Base-by-base conservation (phyloP, 2,113 vertebrate genomes). In the Narcine bancroftii region DNA sequence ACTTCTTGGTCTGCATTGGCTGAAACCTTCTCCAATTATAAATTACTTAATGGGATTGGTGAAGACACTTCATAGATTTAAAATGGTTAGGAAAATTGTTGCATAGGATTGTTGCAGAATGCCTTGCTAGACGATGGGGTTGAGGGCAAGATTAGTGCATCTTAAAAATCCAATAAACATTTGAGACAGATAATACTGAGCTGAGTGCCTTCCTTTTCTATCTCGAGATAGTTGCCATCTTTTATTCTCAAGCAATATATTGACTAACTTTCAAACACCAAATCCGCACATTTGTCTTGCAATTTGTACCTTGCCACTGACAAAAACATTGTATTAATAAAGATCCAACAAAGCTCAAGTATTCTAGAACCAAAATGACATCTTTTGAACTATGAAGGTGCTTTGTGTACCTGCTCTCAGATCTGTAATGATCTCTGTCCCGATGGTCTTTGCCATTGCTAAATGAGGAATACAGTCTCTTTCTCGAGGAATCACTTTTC, bases 371-470 rank as follows among this genome's bases (percentile, higher is more conserved):
- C 19, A n/a, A 85, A 56, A 53, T 56, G 26, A 29, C 36, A 85
- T 24, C 33, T 85, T 81, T 36, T 19, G 36, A 29, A 29, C 29
- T 15, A 9, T 15, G 63, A 33, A 47, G 0, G 83, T 39, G 24
- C 7, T 3, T 60, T 19, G 92, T 92, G 93, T 56, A 96, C 96
- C 97, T 96, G 95, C 95, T 97, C 83, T 99, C 98, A 66, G 97
- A 96, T 95, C 98, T 96, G 93, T 98, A 98, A 95, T 98, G 97
- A 95, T 99, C 98, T 96, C 97, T 96, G 73, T 98, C 98, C 77
- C 98, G 94, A 94, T 99, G 98, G 92, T 99, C 99, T 96, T 99
- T 99, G 91, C 98, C 99, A 1, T 99, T 99, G 95, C 98, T 99
- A 92, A 98, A 99, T 47, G 97, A 96, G 63, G 97, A 96, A 94